Evolutionary conservation across 37 sponge, comb jelly and placozoan species (phyloP).

Genomic region (Crambe crambe): DNA sequence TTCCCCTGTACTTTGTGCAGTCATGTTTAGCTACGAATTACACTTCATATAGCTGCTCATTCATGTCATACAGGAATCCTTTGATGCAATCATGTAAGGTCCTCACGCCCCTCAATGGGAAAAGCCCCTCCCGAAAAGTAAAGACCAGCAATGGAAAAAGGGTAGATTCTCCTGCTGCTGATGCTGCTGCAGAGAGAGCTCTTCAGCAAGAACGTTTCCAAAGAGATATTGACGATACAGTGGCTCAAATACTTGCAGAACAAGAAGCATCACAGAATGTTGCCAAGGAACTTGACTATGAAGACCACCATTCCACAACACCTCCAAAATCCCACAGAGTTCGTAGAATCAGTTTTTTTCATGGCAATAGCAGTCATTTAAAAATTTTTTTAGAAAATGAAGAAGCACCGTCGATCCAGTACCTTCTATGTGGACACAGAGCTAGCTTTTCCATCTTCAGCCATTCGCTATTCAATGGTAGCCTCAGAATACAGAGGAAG

Average conservation of each 20-base stretch:
- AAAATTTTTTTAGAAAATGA: background rate
- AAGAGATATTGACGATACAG: conserved; percentile 40
- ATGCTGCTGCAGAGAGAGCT: background rate
- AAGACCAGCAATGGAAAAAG: too few relatives aligned
- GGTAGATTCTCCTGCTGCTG: too few relatives aligned
- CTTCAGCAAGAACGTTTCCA: conserved; percentile 16
- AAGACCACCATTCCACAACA: background rate
- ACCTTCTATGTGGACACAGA: background rate
- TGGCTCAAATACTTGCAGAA: background rate
- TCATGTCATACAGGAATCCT: background rate
- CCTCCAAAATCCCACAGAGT: background rate
- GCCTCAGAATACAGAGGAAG: background rate
- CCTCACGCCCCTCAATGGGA: background rate
- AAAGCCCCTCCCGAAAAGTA: too few relatives aligned
- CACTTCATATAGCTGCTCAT: background rate
- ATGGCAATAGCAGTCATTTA: background rate
- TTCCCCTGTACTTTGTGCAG: too few relatives aligned
- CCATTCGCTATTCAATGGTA: conserved; percentile 18
- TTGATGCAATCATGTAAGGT: background rate
- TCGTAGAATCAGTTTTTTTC: background rate
- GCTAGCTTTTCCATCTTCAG: conserved; percentile 3
- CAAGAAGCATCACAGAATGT: background rate
- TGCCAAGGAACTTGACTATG: background rate
- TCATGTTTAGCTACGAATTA: too few relatives aligned
- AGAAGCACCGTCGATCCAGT: background rate